Evolutionary conservation across 2,888 invertebrate species (phyloP).

Genomic region (Neelides folsomi): DNA sequence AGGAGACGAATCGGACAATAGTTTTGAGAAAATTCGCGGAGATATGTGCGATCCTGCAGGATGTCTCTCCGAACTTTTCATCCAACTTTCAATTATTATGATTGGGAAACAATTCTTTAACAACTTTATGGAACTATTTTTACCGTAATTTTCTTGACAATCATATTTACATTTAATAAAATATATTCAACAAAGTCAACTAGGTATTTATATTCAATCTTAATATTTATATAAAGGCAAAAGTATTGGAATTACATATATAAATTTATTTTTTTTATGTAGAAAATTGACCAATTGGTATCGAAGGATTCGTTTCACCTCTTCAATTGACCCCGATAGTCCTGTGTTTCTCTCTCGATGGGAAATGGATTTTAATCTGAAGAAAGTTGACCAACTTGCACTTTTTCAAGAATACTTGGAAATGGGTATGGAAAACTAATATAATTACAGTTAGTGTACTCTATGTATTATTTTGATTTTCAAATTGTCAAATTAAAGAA

Average conservation of each 20-base stretch:
- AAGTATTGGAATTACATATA: neutral
- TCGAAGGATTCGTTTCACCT: constrained; percentile 57
- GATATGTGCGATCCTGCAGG: constrained; percentile 88
- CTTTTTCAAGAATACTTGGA: constrained; percentile 94
- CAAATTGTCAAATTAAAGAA: no score
- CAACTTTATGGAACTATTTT: constrained; percentile 77
- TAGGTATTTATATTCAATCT: neutral
- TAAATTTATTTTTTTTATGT: no score
- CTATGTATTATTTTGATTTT: no score
- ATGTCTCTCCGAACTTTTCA: constrained; percentile 79
- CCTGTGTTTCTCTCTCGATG: constrained; percentile 44
- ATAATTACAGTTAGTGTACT: neutral
- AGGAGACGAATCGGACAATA: constrained; percentile 47
- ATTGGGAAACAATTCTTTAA: constrained; percentile 88
- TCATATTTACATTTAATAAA: neutral
- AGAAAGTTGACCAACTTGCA: constrained; percentile 74
- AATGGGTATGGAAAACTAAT: constrained; percentile 62
- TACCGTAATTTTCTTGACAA: constrained; percentile 53
- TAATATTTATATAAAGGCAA: neutral
- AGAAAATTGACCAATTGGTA: constrained; percentile 81
- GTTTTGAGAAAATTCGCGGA: constrained; percentile 31
- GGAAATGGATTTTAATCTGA: constrained; percentile 89
- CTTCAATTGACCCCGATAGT: constrained; percentile 20
- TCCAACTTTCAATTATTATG: constrained; percentile 85
- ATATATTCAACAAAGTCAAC: neutral